Evolutionary conservation across 1,140 invertebrate genomes (phyloP), one percentile per base, ranked within the genome.

Genomic region (Orius laevigatus): DNA sequence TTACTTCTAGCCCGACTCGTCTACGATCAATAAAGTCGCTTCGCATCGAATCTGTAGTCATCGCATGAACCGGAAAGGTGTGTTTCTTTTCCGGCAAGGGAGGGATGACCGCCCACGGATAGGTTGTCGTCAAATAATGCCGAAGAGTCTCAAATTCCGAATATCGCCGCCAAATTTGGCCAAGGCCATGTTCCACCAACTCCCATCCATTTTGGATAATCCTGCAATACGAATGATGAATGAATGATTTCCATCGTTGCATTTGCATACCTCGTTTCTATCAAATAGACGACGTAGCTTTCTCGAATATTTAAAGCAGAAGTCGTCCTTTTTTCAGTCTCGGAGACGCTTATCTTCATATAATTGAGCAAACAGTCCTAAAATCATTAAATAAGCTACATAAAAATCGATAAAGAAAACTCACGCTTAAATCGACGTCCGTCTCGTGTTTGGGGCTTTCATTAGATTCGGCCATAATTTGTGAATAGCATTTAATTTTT

Each of bases 21-120:
- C 84, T 67, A 16, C 83, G 69, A 60, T 87, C 84, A 43, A 89
- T 74, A 66, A 87, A 89, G 59, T 87, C 84, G n/a, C 82, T 79
- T 64, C 86, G 82, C 56, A 84, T 83, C 25, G 80, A 83, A 59
- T 87, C 83, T 36, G 75, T 79, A 1, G 76, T 70, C 8, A 73
- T 66, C 65, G 84, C 85, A 55, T 82, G 75, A 80, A 83, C 86
- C n/a, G 75, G 73, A 60, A 81, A 85, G 15, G 81, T 65, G 44
- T 82, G 81, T 57, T 76, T 73, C 63, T 89, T 89, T 57, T 87
- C 84, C 16, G 84, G 84, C 46, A 89, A 63, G 32, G 83, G 81
- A 41, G 84, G 84, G 53, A 86, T 69, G 15, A 87, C 76, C 41
- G 84, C 70, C 59, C 76, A 78, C 8, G 83, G 81, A 66, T 85